These are phyloP conservation scores for Macrobrachium nipponense DNA, from an alignment of 1,140 invertebrate genomes.

Conservation along the genomic window DNA sequence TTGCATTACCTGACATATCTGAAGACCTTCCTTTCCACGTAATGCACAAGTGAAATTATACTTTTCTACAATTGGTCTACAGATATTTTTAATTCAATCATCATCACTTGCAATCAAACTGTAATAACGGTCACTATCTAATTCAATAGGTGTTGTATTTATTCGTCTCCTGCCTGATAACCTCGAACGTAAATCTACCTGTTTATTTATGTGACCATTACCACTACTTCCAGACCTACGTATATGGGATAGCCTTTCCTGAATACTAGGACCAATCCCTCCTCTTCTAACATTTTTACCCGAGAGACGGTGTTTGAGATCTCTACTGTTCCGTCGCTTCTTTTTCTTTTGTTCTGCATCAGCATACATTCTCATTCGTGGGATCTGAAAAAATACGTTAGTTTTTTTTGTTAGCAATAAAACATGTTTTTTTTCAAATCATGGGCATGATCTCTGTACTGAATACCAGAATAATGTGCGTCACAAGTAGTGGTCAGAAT, in stretches of 20 bases:
- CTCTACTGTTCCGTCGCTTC: conserved; percentile 25
- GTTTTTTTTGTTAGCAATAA: no score
- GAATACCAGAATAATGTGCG: no score
- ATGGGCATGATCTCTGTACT: no score
- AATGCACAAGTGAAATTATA: no score
- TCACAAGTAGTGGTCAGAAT: no score
- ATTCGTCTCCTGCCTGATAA: background rate
- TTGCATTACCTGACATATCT: no score
- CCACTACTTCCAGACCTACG: background rate
- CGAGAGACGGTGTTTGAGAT: background rate
- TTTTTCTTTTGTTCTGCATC: conserved; percentile 58
- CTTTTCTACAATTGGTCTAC: no score
- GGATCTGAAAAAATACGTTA: conserved; percentile 42
- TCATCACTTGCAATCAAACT: conserved; percentile 15
- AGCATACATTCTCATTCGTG: conserved; percentile 60
- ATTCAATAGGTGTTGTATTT: background rate
- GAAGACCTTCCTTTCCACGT: no score
- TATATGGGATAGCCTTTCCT: background rate
- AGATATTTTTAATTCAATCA: background rate
- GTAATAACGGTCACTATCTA: conserved; percentile 16
- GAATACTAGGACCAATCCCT: background rate
- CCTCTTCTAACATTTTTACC: background rate
- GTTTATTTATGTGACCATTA: background rate
- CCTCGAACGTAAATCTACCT: conserved; percentile 4
- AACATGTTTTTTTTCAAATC: no score